Conservation (phyloP, 2,113 vertebrate genomes). For the Otis tarda region DNA sequence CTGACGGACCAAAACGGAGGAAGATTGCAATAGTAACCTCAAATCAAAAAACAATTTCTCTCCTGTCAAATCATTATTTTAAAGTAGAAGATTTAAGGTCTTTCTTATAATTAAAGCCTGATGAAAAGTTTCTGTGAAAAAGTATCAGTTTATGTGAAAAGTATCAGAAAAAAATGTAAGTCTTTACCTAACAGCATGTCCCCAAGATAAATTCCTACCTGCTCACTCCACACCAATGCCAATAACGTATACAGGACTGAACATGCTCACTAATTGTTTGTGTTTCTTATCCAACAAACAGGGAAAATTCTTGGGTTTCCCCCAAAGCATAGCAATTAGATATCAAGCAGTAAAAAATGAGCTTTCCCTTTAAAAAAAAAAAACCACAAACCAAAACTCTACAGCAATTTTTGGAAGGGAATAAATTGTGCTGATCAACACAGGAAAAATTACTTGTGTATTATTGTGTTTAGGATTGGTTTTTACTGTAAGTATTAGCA, state of each 20-base stretch:
- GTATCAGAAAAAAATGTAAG: background rate
- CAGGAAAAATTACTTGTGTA: background rate
- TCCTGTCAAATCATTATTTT: background rate
- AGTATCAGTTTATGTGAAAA: background rate
- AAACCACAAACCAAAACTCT: background rate
- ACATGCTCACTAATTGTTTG: background rate
- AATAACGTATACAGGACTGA: background rate
- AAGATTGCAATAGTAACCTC: background rate
- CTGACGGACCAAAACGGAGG: background rate
- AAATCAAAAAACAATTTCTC: background rate
- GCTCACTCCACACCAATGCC: background rate
- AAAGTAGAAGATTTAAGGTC: background rate
- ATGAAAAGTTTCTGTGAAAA: background rate
- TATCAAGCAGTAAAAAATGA: background rate
- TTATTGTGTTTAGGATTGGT: background rate
- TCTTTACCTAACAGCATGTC: background rate
- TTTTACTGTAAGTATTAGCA: background rate
- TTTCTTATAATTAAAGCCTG: background rate
- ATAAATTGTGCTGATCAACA: background rate
- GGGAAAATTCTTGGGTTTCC: background rate
- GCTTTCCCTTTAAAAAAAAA: background rate
- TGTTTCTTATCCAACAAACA: background rate
- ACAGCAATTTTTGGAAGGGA: background rate
- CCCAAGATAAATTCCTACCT: conserved; percentile 6
- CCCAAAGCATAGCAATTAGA: background rate